These are phyloP conservation scores for Bos indicus DNA, from an alignment of 2,113 vertebrate genomes.

Conservation along the genomic window DNA sequence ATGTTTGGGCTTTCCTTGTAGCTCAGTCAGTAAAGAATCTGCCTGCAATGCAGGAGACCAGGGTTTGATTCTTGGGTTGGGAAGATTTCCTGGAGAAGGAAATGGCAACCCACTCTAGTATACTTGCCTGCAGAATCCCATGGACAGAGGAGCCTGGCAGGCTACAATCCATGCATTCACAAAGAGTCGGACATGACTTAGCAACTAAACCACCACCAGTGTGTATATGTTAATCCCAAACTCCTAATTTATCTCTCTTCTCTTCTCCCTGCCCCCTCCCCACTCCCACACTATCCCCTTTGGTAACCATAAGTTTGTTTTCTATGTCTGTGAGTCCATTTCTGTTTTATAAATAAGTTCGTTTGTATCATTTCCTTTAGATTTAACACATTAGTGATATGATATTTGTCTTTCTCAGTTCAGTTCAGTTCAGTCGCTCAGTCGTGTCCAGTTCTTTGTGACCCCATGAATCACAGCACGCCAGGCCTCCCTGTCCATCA, in stretches of 20 bases:
- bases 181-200: background rate
- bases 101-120: background rate
- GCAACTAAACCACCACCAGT: background rate
- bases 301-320: background rate
- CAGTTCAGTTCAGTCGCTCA: too few species aligned
- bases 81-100: background rate
- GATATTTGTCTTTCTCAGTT: background rate
- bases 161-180: background rate
- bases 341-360: background rate
- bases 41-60: background rate
- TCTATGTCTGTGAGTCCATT: background rate
- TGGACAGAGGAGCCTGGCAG: background rate
- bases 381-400: background rate
- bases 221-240: background rate
- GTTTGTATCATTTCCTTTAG: background rate
- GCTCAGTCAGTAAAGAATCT: background rate
- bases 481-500: too few species aligned
- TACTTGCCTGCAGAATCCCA: background rate
- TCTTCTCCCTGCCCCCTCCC: background rate
- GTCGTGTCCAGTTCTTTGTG: too few species aligned
- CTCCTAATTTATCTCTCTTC: background rate
- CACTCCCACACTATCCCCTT: fast-evolving
- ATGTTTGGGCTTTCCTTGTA: background rate
- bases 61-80: background rate
- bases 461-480: too few species aligned